These are phyloP conservation scores for Leptopterna dolabrata DNA, from an alignment of 2,888 invertebrate species.

Conservation along the genomic window DNA sequence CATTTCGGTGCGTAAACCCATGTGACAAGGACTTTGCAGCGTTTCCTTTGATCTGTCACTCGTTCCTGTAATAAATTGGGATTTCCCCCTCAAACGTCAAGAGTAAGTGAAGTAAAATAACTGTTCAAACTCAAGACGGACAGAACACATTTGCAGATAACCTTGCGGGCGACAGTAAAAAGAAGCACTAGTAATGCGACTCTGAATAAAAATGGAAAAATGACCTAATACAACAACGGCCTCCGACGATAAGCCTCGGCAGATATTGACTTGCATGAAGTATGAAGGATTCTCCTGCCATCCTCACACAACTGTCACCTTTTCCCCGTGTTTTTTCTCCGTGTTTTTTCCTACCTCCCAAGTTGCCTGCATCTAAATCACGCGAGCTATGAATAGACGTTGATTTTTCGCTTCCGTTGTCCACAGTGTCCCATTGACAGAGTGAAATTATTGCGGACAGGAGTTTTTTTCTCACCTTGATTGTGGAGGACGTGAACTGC, in stretches of 20 bases:
- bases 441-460: not conserved
- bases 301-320: not conserved
- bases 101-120: too few relatives aligned
- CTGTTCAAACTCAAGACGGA: too few relatives aligned
- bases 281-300: not conserved
- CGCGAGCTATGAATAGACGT: not conserved
- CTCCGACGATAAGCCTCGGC: not conserved
- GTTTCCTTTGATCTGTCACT: too few relatives aligned
- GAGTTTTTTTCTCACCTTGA: not conserved
- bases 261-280: not conserved
- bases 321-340: not conserved
- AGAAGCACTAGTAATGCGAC: not conserved
- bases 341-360: not conserved
- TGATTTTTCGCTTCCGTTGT: constrained; percentile 2
- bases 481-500: not conserved
- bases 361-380: not conserved
- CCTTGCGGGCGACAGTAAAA: too few relatives aligned
- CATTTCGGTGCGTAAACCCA: too few relatives aligned
- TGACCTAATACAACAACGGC: not conserved
- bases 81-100: too few relatives aligned
- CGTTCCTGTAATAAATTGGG: too few relatives aligned
- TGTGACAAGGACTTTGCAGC: too few relatives aligned
- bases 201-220: not conserved
- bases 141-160: too few relatives aligned
- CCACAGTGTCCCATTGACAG: not conserved